These are phyloP conservation scores for Diaprepes abbreviatus DNA, from an alignment of 2,888 invertebrate species.

Conservation along the genomic window DNA sequence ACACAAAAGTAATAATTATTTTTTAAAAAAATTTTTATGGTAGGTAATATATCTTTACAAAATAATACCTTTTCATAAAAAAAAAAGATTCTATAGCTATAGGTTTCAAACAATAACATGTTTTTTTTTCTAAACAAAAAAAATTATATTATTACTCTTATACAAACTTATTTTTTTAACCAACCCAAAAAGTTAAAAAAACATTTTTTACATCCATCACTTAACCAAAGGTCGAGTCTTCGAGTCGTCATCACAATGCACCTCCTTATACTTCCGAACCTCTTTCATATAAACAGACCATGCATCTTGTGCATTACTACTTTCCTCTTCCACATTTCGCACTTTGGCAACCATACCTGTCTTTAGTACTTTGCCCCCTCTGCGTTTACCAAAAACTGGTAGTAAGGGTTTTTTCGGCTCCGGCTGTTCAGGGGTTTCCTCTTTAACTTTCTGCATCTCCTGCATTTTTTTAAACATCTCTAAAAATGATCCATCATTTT, in stretches of 20 bases:
- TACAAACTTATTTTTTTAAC: neutral
- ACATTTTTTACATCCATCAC: constrained; percentile 68
- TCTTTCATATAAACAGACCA: constrained; percentile 96
- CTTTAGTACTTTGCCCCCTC: constrained; percentile 89
- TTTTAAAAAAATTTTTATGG: too few species aligned
- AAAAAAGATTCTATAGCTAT: too few species aligned
- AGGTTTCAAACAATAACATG: too few species aligned
- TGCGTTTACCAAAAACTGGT: constrained; percentile 81
- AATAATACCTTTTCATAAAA: too few species aligned
- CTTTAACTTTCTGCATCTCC: constrained; percentile 65
- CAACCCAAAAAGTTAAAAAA: neutral
- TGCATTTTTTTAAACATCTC: constrained; percentile 93
- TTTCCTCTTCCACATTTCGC: constrained; percentile 74
- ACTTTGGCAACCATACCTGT: constrained; percentile 92
- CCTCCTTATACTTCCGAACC: constrained; percentile 92
- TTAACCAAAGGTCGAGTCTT: constrained; percentile 93
- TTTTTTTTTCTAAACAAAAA: too few species aligned
- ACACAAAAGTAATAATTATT: too few species aligned
- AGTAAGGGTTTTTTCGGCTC: constrained; percentile 68
- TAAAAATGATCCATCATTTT: constrained; percentile 91
- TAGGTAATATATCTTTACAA: too few species aligned
- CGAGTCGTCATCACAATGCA: constrained; percentile 91
- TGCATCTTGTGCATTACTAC: constrained; percentile 83
- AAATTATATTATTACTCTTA: constrained; percentile 6
- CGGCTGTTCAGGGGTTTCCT: constrained; percentile 54